Base-by-base conservation (phyloP, 2,888 invertebrate species). In the Hipparchia semele region DNA sequence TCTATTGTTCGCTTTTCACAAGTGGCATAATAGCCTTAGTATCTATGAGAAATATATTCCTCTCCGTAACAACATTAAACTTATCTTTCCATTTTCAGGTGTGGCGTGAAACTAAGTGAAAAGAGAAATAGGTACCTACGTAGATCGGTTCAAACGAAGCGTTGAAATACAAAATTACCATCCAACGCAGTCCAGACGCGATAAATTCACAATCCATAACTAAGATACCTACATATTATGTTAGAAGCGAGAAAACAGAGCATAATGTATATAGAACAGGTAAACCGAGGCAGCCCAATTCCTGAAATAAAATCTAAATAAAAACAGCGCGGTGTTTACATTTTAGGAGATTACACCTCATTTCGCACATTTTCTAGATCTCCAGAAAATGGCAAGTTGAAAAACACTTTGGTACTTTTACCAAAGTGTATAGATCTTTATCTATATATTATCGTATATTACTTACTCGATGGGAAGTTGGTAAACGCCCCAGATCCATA, bases 121-220 rank as follows among this genome's bases (percentile, higher is more conserved):
- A 70, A 62, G 70, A 56, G 70, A 70, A 70, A 70, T 49, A 49
- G 49, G 49, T 49, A 23, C 23, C 23, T 23, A 70, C 62, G 56
- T 8, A 23, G 49, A 10, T 33, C 6, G 53, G 56, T 56, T 64
- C 64, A 70, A 49, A 70, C 53, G 64, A 54, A 39, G 62, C 62
- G 62, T 12, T 70, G 70, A 70, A 70, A 70, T 62, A 70, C 64
- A 49, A 56, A 70, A 70, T 70, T 64, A 56, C 64, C 46, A 12
- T 46, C 62, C 9, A 72, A 73, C 65, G 61, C 23, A 62, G 68
- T 69, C 56, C 68, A 71, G 64, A 68, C 61, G 58, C 68, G 51
- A 69, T 74, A 73, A 74, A 76, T 65, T 68, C 61, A 71, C 64
- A 58, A 67, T 76, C 58, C 68, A 70, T 68, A 70, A 60, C 64